Evolutionary conservation across 53 echinoderm and acorn worm species (phyloP).

Genomic region (Zoroaster sp.): DNA sequence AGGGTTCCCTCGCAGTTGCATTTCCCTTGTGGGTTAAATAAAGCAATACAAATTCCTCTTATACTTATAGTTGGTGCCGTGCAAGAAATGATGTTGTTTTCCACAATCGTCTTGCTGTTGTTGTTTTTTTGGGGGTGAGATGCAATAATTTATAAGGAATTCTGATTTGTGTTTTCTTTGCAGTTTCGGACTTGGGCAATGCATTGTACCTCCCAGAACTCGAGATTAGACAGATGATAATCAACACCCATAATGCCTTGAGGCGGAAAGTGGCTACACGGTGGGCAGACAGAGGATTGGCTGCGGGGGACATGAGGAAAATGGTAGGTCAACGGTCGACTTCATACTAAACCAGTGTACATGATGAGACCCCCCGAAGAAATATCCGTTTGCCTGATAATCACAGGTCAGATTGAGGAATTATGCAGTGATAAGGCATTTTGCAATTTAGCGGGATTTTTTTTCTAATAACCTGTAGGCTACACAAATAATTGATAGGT

Average conservation of each 20-base stretch:
- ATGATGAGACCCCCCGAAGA: no score
- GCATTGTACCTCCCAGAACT: constrained; percentile 16
- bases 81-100: neutral
- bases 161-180: neutral
- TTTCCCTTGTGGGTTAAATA: no score
- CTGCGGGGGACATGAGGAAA: constrained; percentile 66
- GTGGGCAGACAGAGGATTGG: constrained; percentile 41
- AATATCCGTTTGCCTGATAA: no score
- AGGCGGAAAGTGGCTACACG: constrained; percentile 61
- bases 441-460: no score
- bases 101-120: neutral
- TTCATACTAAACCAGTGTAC: neutral
- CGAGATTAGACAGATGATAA: constrained; percentile 53
- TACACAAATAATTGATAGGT: no score
- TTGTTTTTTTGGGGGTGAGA: neutral
- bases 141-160: neutral
- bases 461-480: no score
- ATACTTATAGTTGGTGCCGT: neutral
- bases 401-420: no score
- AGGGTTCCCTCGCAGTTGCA: no score
- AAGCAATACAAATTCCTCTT: no score
- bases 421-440: no score
- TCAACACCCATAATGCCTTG: constrained; percentile 63
- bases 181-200: constrained; percentile 34
- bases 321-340: constrained; percentile 57